Evolutionary conservation across 2,888 invertebrate species (phyloP).

Genomic region (Dusona sp.): DNA sequence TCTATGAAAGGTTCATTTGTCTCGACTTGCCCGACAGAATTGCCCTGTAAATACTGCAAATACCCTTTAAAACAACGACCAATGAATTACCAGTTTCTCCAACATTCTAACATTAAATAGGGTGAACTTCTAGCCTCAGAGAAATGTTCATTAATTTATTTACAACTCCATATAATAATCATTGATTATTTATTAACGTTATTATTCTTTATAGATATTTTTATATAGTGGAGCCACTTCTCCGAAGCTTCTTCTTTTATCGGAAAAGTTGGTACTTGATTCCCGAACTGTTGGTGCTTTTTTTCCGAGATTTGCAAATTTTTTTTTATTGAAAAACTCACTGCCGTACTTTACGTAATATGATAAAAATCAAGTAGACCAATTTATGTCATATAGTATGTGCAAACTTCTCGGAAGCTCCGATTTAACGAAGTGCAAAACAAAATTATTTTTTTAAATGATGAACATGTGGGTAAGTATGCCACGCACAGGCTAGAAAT

Average conservation of each 20-base stretch:
- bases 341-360: neutral
- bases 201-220: neutral
- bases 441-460: conserved; percentile 48
- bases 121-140: neutral
- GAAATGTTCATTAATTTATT: neutral
- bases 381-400: conserved; percentile 6
- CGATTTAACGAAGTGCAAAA: conserved; percentile 18
- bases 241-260: neutral
- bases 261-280: neutral
- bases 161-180: neutral
- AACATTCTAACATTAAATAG: neutral
- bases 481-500: conserved; percentile 71
- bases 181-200: neutral
- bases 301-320: neutral
- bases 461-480: conserved; percentile 70
- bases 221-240: neutral
- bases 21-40: conserved; percentile 38
- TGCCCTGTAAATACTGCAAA: conserved; percentile 39
- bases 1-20: conserved; percentile 44
- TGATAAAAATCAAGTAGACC: neutral
- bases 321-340: neutral
- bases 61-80: conserved; percentile 20
- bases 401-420: conserved; percentile 24
- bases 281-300: neutral
- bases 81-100: conserved; percentile 21